Evolutionary conservation across 2,888 invertebrate species (phyloP).

Genomic region (Diarsia rubi): DNA sequence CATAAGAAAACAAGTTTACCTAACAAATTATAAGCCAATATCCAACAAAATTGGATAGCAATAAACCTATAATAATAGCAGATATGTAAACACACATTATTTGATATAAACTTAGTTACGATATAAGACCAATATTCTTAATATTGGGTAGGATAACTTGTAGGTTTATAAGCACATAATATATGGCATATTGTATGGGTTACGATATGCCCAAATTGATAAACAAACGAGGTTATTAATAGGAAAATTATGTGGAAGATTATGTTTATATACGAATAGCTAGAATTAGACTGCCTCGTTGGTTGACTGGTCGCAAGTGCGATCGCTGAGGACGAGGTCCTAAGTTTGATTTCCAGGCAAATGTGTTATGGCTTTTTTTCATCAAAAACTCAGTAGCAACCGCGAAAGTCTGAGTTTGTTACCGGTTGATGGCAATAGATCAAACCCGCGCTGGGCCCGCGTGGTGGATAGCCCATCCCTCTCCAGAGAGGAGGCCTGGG

Average conservation of each 20-base stretch:
- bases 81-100: constrained; percentile 39
- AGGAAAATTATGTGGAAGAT: background rate
- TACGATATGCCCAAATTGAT: constrained; percentile 18
- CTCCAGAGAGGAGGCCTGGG: too few relatives aligned
- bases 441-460: too few relatives aligned
- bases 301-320: too few relatives aligned
- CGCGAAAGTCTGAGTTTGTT: too few relatives aligned
- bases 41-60: constrained; percentile 42
- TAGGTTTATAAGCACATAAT: constrained; percentile 11
- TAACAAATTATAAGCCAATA: constrained; percentile 42
- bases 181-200: background rate
- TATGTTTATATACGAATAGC: background rate
- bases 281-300: too few relatives aligned
- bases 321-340: too few relatives aligned
- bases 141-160: background rate
- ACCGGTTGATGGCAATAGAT: too few relatives aligned
- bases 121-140: constrained; percentile 18
- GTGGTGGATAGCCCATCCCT: too few relatives aligned
- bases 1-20: constrained; percentile 36
- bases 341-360: too few relatives aligned
- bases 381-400: too few relatives aligned
- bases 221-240: constrained; percentile 2
- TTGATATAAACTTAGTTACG: constrained; percentile 33
- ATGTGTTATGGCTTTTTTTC: too few relatives aligned
- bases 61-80: constrained; percentile 35